Evolutionary conservation across 1,140 invertebrate genomes (phyloP), one percentile per base, ranked within the genome.

Genomic region (Caenorhabditis elegans): DNA sequence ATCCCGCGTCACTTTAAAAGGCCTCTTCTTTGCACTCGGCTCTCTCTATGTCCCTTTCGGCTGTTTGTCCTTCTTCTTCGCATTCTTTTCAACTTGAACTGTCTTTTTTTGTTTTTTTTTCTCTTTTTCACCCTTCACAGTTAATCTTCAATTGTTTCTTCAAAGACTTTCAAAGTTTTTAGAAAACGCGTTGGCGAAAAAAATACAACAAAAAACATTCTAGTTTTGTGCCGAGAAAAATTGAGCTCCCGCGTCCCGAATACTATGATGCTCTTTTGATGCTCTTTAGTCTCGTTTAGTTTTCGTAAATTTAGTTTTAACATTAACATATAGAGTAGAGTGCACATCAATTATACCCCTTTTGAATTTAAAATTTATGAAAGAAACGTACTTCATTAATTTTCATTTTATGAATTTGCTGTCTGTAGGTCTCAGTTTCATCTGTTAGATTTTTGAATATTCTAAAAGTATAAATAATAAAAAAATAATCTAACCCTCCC

Each of bases 31-130:
- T 70, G 60, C 60, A 70, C 60, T 70, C 60, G 60, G 60, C 60
- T 31, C 3, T 31, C 34, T 70, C 19, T 70, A 34, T 34, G 36
- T 70, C 34, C 28, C 53, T 17, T 60, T 60, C n/a, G 28, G 53
- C 19, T 70, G 11, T 70, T 70, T 70, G 60, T 39, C 60, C 60
- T 70, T 17, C 53, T 34, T 34, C 53, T n/a, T 34, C 15, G 53
- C 31, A 70, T 70, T 70, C 60, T 39, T 70, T 70, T 70, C 60
- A 70, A 70, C 60, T 60, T 60, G 53, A 60, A 60, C 53, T 31
- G 53, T 60, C 28, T 60, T 60, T 31, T 60, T 60, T 60, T 2
- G 1, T 60, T 60, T 60, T 60, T 60, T 17, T 60, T 17, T 60
- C 53, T 15, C 53, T n/a, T n/a, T n/a, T n/a, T n/a, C n/a, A 43